Evolutionary conservation across 2,797 vertebrate genomes (phyloP), one percentile per base, ranked within the genome.

Genomic region (Lateolabrax maculatus): DNA sequence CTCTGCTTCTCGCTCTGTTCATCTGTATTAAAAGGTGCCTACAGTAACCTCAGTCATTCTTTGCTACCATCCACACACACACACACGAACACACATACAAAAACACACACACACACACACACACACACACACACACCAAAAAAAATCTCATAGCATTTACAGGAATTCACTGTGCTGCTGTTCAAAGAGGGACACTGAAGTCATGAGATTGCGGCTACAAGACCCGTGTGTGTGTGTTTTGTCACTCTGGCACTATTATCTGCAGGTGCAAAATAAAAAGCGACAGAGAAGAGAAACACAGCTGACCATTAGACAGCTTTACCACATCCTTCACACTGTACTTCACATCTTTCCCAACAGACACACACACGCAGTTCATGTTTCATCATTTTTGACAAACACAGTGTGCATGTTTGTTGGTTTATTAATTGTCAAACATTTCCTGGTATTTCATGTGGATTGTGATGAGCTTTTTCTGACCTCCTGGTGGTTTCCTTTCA

Each of bases 261-360:
- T 83, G 82, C 87, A 89, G 86, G 87, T 90, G 84, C 76, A 78
- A 68, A 64, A 71, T 6, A 56, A 57, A 85, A 71, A 70, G 75
- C 9, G n/a, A 39, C 53, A 39, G 55, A 77, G 27, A 75, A 83
- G 79, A 85, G 81, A 87, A 83, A 84, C 87, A 85, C 62, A 85
- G 62, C 74, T 88, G 89, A 89, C 80, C 84, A 84, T 73, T 76
- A 46, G 31, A 29, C 75, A 84, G 77, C 79, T 79, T 89, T 71
- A 89, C 88, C 84, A 87, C 84, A 88, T 89, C 81, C 90, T 75
- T 79, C 44, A 81, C 71, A 68, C 67, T 67, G 51, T 67, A 80
- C 68, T 67, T 79, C 49, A 74, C 27, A 71, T 36, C 31, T 5
- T 39, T 12, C 60, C 44, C 39, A 27, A 55, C 64, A 67, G 41